A percentile compares a stretch with the other conserved stretches of the same genome.
Conservation (phyloP, 2,797 vertebrate genomes). For the Malurus leucopterus region DNA sequence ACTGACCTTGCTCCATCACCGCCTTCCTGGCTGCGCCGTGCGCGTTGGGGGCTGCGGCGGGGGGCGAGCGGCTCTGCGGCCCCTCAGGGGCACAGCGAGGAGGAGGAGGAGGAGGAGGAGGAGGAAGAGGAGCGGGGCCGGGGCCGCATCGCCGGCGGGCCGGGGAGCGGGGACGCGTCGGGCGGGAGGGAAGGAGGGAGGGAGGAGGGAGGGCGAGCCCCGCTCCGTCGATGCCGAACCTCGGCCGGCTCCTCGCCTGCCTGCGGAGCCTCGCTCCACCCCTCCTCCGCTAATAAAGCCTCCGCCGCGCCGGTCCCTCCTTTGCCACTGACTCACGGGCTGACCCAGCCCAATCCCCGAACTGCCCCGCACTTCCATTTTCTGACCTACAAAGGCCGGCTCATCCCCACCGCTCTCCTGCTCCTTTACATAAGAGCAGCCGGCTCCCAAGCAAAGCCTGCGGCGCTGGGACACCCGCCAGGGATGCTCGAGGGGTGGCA, state of each 20-base stretch:
- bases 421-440: not conserved
- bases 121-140: not conserved
- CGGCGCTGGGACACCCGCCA: rapidly evolving
- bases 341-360: slow-evolving; percentile 25
- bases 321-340: slow-evolving; percentile 50
- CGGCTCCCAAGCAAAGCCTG: not conserved
- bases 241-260: slow-evolving; percentile 8
- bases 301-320: slow-evolving; percentile 24
- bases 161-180: not conserved
- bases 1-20: slow-evolving; percentile 71
- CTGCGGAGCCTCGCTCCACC: slow-evolving; percentile 47
- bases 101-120: not conserved
- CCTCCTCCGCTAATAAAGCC: slow-evolving; percentile 45
- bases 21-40: not conserved
- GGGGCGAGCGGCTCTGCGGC: not conserved
- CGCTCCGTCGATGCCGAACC: not conserved
- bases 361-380: slow-evolving; percentile 1
- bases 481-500: not conserved
- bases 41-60: not conserved
- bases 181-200: not conserved
- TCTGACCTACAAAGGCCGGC: slow-evolving; percentile 24
- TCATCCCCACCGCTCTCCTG: not conserved
- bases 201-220: not conserved
- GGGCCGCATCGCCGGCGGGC: not conserved
- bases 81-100: not conserved